Evolutionary conservation across 2,113 vertebrate genomes (phyloP), one percentile per base, ranked within the genome.

Genomic region (Brachyhypopomus occidentalis): DNA sequence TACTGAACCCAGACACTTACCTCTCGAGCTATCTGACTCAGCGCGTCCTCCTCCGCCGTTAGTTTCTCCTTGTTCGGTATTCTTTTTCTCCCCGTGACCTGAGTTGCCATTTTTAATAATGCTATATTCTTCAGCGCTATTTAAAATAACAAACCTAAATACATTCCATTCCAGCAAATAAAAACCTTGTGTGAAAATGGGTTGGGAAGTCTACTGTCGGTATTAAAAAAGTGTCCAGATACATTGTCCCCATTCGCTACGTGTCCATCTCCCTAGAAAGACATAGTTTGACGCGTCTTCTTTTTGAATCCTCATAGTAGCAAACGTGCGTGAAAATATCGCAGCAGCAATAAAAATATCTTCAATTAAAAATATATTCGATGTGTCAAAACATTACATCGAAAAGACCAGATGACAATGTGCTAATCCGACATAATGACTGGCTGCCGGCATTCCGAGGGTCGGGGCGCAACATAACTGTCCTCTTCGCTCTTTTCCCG

Each of bases 1-100:
- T 86, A 22, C 60, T 30, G 30, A 30, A 30, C 30, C 30, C 3
- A 9, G 36, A 19, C 52, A 70, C 91, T 91, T 85, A 95, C 96
- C 95, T 96, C 95, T 7, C 95, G 93, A 17, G 94, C 95, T 76
- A 96, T 95, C 88, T 94, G 94, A 84, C 89, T 94, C 3, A 96
- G 93, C 6, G 95, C 94, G 85, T 96, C 94, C 86, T 96, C 96
- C 90, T 97, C 95, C 7, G 94, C 95, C 1, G 93, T 92, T 86
- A 95, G 86, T 84, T 92, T 94, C 75, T 97, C 95, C 86, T 91
- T 89, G 87, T 94, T 94, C 64, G 94, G 94, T 82, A 94, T 91
- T 89, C 96, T 93, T 89, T 91, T 95, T 84, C 95, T 86, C 62
- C 95, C 95, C 1, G 94, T 85, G 2, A 94, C 95, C 85, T 94